Evolutionary conservation across 2,113 vertebrate genomes (phyloP), one percentile per base, ranked within the genome.

Genomic region (Scomber scombrus): DNA sequence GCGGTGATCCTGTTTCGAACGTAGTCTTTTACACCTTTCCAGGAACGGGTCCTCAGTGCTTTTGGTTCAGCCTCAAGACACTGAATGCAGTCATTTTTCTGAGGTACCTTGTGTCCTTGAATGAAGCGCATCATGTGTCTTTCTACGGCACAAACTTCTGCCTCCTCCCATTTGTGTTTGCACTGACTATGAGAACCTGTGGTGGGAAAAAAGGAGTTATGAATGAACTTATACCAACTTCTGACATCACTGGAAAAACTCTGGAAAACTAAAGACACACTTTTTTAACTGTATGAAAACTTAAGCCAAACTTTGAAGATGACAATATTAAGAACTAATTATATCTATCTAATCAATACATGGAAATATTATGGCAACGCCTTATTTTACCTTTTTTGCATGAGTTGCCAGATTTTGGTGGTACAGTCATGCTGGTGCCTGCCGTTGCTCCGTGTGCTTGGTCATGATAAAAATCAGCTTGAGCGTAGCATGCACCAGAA

Each of bases 1-100:
- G 91, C 72, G 0, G 92, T 93, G 87, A 93, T 93, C 69, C 92
- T 64, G 88, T 93, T 93, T 19, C 91, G 80, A 47, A 93, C 84
- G 9, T 89, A 93, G 74, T 93, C 82, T 78, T 93, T 93, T 0
- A 93, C 73, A 12, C 84, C 89, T 65, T 80, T 91, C 92, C 91
- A 93, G 0, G 91, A 74, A 3, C 92, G 91, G 3, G 15, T 70
- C 56, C n/a, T 82, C 73, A 92, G 84, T 0, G 87, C 88, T 15
- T 63, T 52, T 0, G 88, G 70, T 66, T 93, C 92, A 0, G 82
- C 89, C 18, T 89, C 84, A 0, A 92, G 87, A 75, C 91, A 93
- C n/a, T 64, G 78, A 9, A 90, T 13, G 16, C 92, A 93, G 82
- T 93, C 88, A 1, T 75, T 47, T 16, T 93, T 92, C 86, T 90